Evolutionary conservation across 2,797 vertebrate genomes (phyloP), one percentile per base, ranked within the genome.

Genomic region (Phaenicophaeus curvirostris): DNA sequence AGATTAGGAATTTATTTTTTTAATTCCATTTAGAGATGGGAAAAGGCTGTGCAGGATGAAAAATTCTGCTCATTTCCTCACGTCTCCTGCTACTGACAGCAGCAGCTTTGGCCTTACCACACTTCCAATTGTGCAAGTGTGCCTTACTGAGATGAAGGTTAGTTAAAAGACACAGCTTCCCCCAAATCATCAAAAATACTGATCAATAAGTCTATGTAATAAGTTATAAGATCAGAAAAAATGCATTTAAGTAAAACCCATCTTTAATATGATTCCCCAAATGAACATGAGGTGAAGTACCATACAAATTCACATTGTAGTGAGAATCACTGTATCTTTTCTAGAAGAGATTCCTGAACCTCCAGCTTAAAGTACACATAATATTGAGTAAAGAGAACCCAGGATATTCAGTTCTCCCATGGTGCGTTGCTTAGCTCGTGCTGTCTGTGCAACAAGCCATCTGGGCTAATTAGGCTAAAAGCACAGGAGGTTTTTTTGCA

Each of bases 361-460:
- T 80, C 71, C 81, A 90, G 63, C 51, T 63, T 53, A 55, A 82
- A 87, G 67, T 2, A 85, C 50, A 71, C 4, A 11, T 5, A 6
- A 20, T 20, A 58, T 0, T 13, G 24, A 75, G 65, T 27, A 50
- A 81, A 65, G 73, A 83, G n/a, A 87, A 85, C 19, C 27, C 37
- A 48, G 37, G 82, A 82, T 61, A 82, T 19, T 68, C 41, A 77
- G 33, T n/a, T 77, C 61, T 87, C 53, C 85, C 54, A 61, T 19
- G 79, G 74, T 2, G 2, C 7, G 4, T 21, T 21, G 8, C 55
- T 81, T 82, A 24, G 9, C 59, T 66, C 62, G 31, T 25, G n/a
- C 79, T 78, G 11, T 63, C 39, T 72, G 46, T 93, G 79, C 81
- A 93, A 91, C 62, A 77, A 87, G 58, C 79, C 76, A 94, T 85